Evolutionary conservation across 2,797 vertebrate genomes (phyloP), one percentile per base, ranked within the genome.

Genomic region (Crocidura indochinensis): DNA sequence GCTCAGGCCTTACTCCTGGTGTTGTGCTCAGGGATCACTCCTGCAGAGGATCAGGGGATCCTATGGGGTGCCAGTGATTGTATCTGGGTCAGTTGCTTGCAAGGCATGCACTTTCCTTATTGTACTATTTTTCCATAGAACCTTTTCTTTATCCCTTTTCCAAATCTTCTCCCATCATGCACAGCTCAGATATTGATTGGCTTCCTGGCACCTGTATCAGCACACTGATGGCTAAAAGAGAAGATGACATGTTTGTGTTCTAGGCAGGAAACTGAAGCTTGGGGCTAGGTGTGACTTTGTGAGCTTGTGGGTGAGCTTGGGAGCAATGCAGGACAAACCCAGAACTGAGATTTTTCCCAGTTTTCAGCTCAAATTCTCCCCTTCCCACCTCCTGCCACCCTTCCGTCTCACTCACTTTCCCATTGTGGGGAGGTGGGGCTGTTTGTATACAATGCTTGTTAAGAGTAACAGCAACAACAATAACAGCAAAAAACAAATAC

Each of bases 211-310:
- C 26, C 53, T 60, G 64, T 27, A 4, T 17, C 3, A 60, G 20
- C 8, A 46, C 1, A 0, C 31, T 19, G 46, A 27, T 20, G 51
- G 29, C 14, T 47, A 47, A 74, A 2, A 17, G 62, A 31, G 31
- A 27, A 47, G 78, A 84, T 22, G 5, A 14, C 3, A 2, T 0
- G 7, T 62, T 78, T 73, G 10, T 38, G 65, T 80, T 22, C 26
- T 46, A 74, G 69, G 51, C 31, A 12, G 69, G 64, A 84, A 65
- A 84, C 53, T 26, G 80, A 94, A 62, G 38, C 51, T 69, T 6
- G 3, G 51, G 22, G 15, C 14, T 10, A 4, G 19, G 12, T 1
- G 1, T 38, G 77, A 27, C 62, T 90, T 87, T 67, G 26, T 49
- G 31, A 60, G 56, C 19, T 10, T 4, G 9, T 8, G 0, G 22